A percentile compares a stretch with the other conserved stretches of the same genome.
These are phyloP conservation scores for Calliphora vomitoria DNA, from an alignment of 2,888 invertebrate genomes.

Conservation along the genomic window DNA sequence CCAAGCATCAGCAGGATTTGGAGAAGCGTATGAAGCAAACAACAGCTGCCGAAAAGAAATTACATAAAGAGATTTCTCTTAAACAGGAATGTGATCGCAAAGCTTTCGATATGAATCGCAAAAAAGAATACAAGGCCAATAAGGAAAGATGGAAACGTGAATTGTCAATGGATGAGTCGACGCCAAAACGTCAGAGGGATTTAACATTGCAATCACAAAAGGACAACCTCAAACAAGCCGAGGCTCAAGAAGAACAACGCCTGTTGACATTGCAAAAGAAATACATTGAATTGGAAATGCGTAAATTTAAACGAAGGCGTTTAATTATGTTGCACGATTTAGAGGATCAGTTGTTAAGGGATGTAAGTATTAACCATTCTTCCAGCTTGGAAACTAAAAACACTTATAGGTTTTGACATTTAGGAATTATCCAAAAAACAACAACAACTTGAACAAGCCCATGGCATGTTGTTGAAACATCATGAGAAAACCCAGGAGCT, in stretches of 20 bases:
- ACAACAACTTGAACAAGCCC: conserved; percentile 97
- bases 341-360: conserved; percentile 95
- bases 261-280: conserved; percentile 95
- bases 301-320: conserved; percentile 96
- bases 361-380: conserved; percentile 86
- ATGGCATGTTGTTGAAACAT: conserved; percentile 96
- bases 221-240: conserved; percentile 95
- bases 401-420: neutral
- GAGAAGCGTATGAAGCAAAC: conserved; percentile 94
- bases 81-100: conserved; percentile 97
- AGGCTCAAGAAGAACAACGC: conserved; percentile 95
- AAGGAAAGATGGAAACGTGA: conserved; percentile 98
- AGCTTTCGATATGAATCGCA: conserved; percentile 95
- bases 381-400: conserved; percentile 37
- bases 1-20: conserved; percentile 91
- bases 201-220: conserved; percentile 96
- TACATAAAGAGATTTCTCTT: conserved; percentile 94
- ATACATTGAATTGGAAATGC: conserved; percentile 95
- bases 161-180: conserved; percentile 95
- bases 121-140: conserved; percentile 98
- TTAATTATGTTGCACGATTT: conserved; percentile 93
- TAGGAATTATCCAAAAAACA: conserved; percentile 98
- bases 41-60: conserved; percentile 94
- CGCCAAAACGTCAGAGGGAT: conserved; percentile 95
- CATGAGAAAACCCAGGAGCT: conserved; percentile 98